Conservation (phyloP, 2,797 vertebrate species). For the Dendrocincla tyrannina region DNA sequence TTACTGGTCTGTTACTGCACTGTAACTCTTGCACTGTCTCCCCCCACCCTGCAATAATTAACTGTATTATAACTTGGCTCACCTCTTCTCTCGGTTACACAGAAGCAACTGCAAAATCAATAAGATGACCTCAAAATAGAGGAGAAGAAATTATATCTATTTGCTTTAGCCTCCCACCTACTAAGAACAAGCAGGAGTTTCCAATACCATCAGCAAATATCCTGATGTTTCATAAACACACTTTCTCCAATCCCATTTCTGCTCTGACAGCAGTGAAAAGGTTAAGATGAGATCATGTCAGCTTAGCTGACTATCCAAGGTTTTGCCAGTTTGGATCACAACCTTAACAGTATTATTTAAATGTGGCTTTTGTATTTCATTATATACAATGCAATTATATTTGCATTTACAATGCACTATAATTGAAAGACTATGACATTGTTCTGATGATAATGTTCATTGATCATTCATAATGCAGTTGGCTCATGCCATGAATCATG, state of each 20-base stretch:
- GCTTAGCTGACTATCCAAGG: not conserved
- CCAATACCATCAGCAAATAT: constrained; percentile 1
- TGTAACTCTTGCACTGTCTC: not conserved
- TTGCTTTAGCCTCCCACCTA: constrained; percentile 6
- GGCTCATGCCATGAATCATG: constrained; percentile 65
- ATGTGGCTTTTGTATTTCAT: constrained; percentile 68
- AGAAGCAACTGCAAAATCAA: constrained; percentile 27
- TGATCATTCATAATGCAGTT: constrained; percentile 75
- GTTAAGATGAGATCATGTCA: constrained; percentile 40
- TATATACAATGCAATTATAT: constrained; percentile 70
- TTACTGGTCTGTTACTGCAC: not conserved
- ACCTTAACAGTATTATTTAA: constrained; percentile 69
- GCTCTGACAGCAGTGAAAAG: constrained; percentile 19
- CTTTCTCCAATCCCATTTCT: not conserved
- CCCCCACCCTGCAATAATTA: not conserved
- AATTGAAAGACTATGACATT: constrained; percentile 74
- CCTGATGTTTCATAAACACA: not conserved
- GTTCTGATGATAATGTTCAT: constrained; percentile 73
- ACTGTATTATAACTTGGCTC: not conserved
- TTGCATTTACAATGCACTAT: constrained; percentile 71
- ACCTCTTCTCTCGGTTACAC: not conserved
- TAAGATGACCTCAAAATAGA: constrained; percentile 18
- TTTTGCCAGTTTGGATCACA: constrained; percentile 50
- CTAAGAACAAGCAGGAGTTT: not conserved
- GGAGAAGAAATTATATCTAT: constrained; percentile 9